Conservation (phyloP, 1,140 invertebrate genomes). For the Drosophila willistoni region DNA sequence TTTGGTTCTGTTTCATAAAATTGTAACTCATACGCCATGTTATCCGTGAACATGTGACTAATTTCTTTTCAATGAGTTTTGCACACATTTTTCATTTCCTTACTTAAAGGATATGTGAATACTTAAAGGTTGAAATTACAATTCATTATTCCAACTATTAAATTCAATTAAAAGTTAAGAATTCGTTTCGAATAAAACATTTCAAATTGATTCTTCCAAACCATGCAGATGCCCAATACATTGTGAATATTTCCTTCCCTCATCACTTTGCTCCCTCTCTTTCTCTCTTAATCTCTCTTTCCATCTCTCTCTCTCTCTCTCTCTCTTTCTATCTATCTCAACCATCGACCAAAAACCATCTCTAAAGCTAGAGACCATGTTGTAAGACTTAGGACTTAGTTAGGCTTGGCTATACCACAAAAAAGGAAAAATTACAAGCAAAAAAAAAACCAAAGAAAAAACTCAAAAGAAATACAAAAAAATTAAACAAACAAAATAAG, state of each 20-base stretch:
- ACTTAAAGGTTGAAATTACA: too few species aligned
- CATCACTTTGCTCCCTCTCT: not conserved
- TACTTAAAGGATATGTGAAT: too few species aligned
- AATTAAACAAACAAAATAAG: not conserved
- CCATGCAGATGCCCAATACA: not conserved
- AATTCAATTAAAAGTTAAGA: too few species aligned
- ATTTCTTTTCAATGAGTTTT: too few species aligned
- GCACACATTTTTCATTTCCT: too few species aligned
- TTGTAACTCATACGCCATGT: constrained; percentile 1
- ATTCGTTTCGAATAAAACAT: too few species aligned
- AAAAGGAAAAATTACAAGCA: constrained; percentile 25
- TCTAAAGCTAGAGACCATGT: constrained; percentile 12
- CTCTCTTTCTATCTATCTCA: not conserved
- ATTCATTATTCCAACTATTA: too few species aligned
- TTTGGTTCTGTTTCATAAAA: not conserved
- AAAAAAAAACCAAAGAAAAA: constrained; percentile 1
- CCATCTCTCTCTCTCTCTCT: too few species aligned
- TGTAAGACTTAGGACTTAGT: constrained; percentile 12
- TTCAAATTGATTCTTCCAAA: too few species aligned
- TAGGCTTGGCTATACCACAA: constrained; percentile 10
- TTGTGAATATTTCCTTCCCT: not conserved
- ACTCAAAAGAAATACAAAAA: not conserved
- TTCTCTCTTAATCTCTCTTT: too few species aligned
- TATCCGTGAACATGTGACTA: not conserved
- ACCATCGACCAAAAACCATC: constrained; percentile 11